Evolutionary conservation across 2,888 invertebrate genomes (phyloP).

Genomic region (Loripinus fragilis): DNA sequence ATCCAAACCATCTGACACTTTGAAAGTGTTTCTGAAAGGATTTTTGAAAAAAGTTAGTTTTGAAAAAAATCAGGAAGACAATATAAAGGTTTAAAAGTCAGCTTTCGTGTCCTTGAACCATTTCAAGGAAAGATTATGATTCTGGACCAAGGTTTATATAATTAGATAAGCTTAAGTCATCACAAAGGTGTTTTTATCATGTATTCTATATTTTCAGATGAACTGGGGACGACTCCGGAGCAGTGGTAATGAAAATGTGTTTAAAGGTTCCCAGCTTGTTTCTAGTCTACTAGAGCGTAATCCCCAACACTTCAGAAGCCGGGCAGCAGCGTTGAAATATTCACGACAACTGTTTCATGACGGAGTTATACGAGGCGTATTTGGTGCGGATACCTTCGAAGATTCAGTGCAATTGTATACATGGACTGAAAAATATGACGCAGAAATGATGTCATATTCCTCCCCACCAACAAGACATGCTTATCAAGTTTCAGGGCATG

Average conservation of each 20-base stretch:
- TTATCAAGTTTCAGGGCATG: constrained; percentile 47
- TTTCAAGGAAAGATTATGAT: too few species aligned
- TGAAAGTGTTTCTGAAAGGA: too few species aligned
- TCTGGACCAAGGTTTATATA: too few species aligned
- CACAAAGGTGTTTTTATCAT: too few species aligned
- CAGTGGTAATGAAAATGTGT: constrained; percentile 70
- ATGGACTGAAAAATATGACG: constrained; percentile 70
- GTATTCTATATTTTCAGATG: constrained; percentile 61
- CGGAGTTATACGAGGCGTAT: constrained; percentile 76
- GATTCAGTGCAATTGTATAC: constrained; percentile 79
- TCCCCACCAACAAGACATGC: constrained; percentile 9
- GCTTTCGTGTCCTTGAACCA: too few species aligned
- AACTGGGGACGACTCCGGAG: constrained; percentile 57
- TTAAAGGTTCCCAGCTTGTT: constrained; percentile 79
- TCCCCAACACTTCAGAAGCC: constrained; percentile 69
- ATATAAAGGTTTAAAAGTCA: too few species aligned
- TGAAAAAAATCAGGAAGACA: too few species aligned
- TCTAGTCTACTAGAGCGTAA: constrained; percentile 76
- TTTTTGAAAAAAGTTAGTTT: too few species aligned
- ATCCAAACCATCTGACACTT: too few species aligned
- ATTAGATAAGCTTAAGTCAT: too few species aligned
- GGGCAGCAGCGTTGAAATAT: constrained; percentile 74
- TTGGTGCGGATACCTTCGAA: constrained; percentile 75
- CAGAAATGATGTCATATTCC: constrained; percentile 65
- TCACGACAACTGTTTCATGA: constrained; percentile 76